Base-by-base conservation (phyloP, 2,888 invertebrate genomes). In the Oscheius sp. region DNA sequence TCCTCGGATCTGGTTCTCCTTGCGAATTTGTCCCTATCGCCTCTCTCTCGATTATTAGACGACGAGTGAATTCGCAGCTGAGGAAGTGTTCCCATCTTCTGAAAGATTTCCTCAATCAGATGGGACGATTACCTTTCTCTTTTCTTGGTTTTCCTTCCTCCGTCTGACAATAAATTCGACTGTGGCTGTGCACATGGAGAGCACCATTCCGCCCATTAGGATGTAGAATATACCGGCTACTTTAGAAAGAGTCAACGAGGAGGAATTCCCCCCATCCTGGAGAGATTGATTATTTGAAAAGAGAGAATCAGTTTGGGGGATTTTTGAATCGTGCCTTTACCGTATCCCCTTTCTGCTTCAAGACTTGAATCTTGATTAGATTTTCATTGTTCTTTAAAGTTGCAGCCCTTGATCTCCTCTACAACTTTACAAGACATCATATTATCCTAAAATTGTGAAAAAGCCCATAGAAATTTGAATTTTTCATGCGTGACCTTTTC, bases 201-300 rank as follows among this genome's bases (percentile, higher is more conserved):
- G 89, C 31, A 93, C 91, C 70, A 98, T 90, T 34, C 97, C 97
- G 34, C 93, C 95, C 82, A 96, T 93, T 71, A 98, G 90, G 86
- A 98, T 96, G 90, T 97, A 98, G 90, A 98, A 98, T 86, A 97
- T 93, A 45, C 98, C 97, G 17, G 97, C 96, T 46, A 98, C 78
- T 69, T 78, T 79, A 0, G 79, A 94, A 75, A 98, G 89, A 31
- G 95, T 94, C 87, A 98, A 58, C 29, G 76, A 76, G 34, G 73
- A 69, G 42, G 76, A 76, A 37, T 74, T 72, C n/a, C 74, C 78
- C 8, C 76, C 71, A 42, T 80, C 80, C 74, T 74, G 42, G 12
- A 73, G 37, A 20, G 17, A 52, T 50, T n/a, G n/a, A n/a, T n/a
- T n/a, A n/a, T n/a, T n/a, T n/a, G n/a, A 63, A 20, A 5, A 90